Base-by-base conservation (phyloP, 2,888 invertebrate species). In the Hemaris fuciformis region DNA sequence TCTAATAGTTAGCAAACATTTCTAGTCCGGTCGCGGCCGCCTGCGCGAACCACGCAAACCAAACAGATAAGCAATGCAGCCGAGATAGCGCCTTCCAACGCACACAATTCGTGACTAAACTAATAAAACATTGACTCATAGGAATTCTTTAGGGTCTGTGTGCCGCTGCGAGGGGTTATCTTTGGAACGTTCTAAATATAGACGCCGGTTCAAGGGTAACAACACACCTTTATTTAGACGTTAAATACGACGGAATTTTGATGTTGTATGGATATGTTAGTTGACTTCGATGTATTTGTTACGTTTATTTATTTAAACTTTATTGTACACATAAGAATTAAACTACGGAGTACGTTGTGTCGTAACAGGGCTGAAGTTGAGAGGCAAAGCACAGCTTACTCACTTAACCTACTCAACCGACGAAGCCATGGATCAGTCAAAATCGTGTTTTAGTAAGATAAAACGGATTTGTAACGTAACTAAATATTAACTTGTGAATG, bases 111-210 rank as follows among this genome's bases (percentile, higher is more conserved):
- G 53, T 53, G 53, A 53, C 53, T 31, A 10, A n/a, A 53, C 27
- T 31, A 53, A 53, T 31, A 53, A n/a, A 53, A 53, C 53, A 53
- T 53, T 53, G 53, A 53, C 31, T 53, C 53, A 53, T 53, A 53
- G 15, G 18, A 53, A 53, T 53, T 31, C 53, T 53, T 53, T 53
- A 18, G 53, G 27, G 27, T 31, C 31, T 18, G 31, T 48, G 48
- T 31, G 13, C n/a, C 45, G n/a, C n/a, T n/a, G n/a, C n/a, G 45
- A 23, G 18, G 53, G 53, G 53, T 53, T 53, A 53, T 53, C 27
- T 53, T 53, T 31, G 23, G 45, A 53, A 31, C 31, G 31, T 27
- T 53, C 53, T 31, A 53, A 53, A 53, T 53, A 53, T 53, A 53
- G 27, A 46, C 5, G n/a, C 4, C 25, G 23, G 27, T 53, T 53